Percentiles rank a stretch among this genome's conserved stretches.
phyloP scores from a whole-genome alignment of 1,140 invertebrate species.

The Drosophila littoralis region DNA sequence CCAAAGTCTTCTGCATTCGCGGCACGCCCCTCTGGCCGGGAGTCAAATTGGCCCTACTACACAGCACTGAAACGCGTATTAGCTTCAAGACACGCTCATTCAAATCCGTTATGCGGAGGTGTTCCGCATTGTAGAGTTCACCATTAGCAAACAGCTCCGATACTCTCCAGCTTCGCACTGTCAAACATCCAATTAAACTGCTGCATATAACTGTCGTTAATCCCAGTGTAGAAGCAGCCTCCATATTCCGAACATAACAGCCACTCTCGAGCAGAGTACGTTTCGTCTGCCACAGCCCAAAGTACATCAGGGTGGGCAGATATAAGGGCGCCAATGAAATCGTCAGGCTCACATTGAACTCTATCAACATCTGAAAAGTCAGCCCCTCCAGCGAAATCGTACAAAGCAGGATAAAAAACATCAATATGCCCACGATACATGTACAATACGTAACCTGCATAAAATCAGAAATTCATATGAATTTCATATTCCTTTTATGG shows the following conservation, averaged over 20 bases:
- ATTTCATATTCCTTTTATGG: too few relatives aligned
- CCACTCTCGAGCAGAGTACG: not conserved
- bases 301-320: slow-evolving; percentile 41
- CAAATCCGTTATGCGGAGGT: rapidly evolving
- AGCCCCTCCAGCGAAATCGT: not conserved
- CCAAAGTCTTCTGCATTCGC: slow-evolving; percentile 16
- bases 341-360: slow-evolving; percentile 24
- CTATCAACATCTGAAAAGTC: not conserved
- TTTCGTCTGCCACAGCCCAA: slow-evolving; percentile 24
- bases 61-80: slow-evolving; percentile 38
- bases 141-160: slow-evolving; percentile 50
- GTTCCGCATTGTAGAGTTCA: not conserved
- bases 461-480: too few relatives aligned
- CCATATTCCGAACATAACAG: slow-evolving; percentile 44
- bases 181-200: slow-evolving; percentile 34
- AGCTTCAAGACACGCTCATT: slow-evolving; percentile 14
- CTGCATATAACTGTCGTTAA: slow-evolving; percentile 52
- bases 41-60: slow-evolving; percentile 45
- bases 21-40: slow-evolving; percentile 46
- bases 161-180: slow-evolving; percentile 21
- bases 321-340: slow-evolving; percentile 34
- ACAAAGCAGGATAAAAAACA: not conserved
- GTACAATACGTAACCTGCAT: slow-evolving; percentile 32
- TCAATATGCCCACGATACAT: not conserved
- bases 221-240: slow-evolving; percentile 44